Base-by-base conservation (phyloP, 2,888 invertebrate genomes). In the Tiphia femorata region DNA sequence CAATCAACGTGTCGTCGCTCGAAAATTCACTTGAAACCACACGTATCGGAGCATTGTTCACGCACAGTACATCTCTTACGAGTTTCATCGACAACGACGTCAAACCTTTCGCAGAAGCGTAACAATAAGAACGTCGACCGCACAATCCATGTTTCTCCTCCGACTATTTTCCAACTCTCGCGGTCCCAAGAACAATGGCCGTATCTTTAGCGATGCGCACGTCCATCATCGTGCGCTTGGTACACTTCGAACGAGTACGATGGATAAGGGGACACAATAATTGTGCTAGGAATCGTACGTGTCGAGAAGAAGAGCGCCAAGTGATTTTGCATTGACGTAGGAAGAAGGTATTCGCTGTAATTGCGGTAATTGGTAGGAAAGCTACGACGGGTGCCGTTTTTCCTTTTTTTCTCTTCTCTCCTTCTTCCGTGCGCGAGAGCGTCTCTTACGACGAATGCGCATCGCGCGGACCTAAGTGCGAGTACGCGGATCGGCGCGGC, bases 361-460 rank as follows among this genome's bases (percentile, higher is more conserved):
- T 74, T 67, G 67, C 57, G 44, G 58, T 73, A 72, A 75, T 76
- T 72, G 62, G 65, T 65, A 64, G 52, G 66, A 68, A 70, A 72
- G 62, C 67, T 72, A 75, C 63, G 72, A 67, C 58, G 57, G 47
- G 33, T 40, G 19, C 12, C 7, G 17, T 16, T 40, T 52, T 55
- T 59, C 47, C 30, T 17, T 30, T 43, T 35, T 21, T 51, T 41
- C 42, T n/a, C n/a, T n/a, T n/a, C n/a, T n/a, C n/a, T n/a, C n/a
- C 7, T 7, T 16, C 12, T 25, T 14, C 16, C 38, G 20, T 29
- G 35, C 38, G 12, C 40, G 19, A 20, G 23, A 21, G n/a, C n/a
- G n/a, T n/a, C n/a, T n/a, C n/a, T n/a, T n/a, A n/a, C n/a, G n/a
- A n/a, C n/a, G n/a, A n/a, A n/a, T n/a, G n/a, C n/a, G n/a, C n/a